Conservation (phyloP, 2,888 invertebrate species). For the Amiota minor region DNA sequence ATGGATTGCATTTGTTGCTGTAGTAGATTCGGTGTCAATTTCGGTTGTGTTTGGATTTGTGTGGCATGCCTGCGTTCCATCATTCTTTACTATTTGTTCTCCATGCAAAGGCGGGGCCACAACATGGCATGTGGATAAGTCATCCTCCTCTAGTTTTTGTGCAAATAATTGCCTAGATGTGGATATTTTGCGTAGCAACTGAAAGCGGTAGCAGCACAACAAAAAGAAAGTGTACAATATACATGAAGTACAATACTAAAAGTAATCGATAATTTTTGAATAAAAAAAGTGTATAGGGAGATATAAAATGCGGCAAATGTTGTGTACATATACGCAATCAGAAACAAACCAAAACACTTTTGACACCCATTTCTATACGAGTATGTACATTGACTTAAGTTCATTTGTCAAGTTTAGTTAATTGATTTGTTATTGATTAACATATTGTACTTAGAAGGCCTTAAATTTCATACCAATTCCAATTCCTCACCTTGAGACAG, state of each 20-base stretch:
- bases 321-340: constrained; percentile 8
- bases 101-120: constrained; percentile 39
- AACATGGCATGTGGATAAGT: constrained; percentile 56
- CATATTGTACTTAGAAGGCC: constrained; percentile 41
- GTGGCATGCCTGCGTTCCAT: constrained; percentile 19
- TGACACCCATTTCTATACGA: background rate
- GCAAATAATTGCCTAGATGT: constrained; percentile 64
- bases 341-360: background rate
- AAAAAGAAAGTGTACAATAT: background rate
- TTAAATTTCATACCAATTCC: background rate
- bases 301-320: background rate
- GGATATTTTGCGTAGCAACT: constrained; percentile 69
- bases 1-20: constrained; percentile 34
- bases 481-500: constrained; percentile 72
- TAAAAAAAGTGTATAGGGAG: background rate
- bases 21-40: constrained; percentile 27
- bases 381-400: background rate
- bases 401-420: constrained; percentile 25
- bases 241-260: background rate
- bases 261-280: background rate
- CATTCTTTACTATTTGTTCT: constrained; percentile 29
- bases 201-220: constrained; percentile 36
- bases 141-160: constrained; percentile 67
- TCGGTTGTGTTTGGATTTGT: constrained; percentile 2
- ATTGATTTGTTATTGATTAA: constrained; percentile 50